Evolutionary conservation across 2,888 invertebrate genomes (phyloP), one percentile per base, ranked within the genome.

Genomic region (Parapristionchus giblindavisi): DNA sequence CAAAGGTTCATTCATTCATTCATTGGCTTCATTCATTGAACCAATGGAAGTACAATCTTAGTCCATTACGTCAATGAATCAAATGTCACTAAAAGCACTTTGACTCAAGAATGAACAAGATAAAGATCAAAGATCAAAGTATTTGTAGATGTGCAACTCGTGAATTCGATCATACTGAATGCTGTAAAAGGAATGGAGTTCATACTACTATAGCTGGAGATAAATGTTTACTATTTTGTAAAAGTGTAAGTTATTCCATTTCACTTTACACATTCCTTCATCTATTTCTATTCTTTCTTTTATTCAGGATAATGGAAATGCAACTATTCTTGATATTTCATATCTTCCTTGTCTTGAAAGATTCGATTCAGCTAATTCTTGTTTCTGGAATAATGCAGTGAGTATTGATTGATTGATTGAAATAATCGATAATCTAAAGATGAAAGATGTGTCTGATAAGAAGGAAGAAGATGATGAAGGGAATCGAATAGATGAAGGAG

Each of bases 381-480:
- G 73, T 61, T 73, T 73, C 73, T 73, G 73, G 73, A 60, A 73
- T 17, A 61, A 73, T 29, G 73, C 73, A 0, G 70, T 56, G 11
- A 32, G 27, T 52, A 14, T 29, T 48, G 11, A 48, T 48, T 48
- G 21, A 14, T 11, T 48, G 21, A 48, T 21, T 43, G 14, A 32
- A 27, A 21, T 32, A 32, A 58, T 58, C 32, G 5, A 8, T 32
- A 58, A 11, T 24, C 6, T 54, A 48, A 14, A 48, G 11, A 48
- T 11, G 48, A 14, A 48, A 11, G 48, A 48, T n/a, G n/a, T n/a
- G n/a, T n/a, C n/a, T n/a, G n/a, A n/a, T n/a, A 21, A 48, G 48
- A 48, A 48, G 14, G 21, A 48, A 11, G 48, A 48, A 48, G 14
- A 21, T 14, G 48, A 48, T 14, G 48, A 48, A 21, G 48, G 21